Conservation (phyloP, 1,140 invertebrate species). For the Drosophila gunungcola region DNA sequence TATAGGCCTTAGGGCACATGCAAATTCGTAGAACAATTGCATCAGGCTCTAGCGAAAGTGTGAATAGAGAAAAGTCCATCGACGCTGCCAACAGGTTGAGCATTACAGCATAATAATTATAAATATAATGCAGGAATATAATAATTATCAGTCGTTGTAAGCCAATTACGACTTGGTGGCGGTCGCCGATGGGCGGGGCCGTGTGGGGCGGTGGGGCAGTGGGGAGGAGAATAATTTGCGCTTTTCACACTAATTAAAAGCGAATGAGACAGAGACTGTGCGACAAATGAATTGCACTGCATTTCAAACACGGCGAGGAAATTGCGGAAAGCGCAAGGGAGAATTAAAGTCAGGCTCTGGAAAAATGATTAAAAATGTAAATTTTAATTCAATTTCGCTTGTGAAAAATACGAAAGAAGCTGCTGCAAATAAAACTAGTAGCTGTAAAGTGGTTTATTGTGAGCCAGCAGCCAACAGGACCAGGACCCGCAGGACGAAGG, state of each 20-base stretch:
- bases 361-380: slow-evolving; percentile 81
- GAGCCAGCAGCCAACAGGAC: slow-evolving; percentile 47
- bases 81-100: slow-evolving; percentile 8
- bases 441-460: slow-evolving; percentile 80
- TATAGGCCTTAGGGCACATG: background rate
- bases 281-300: slow-evolving; percentile 66
- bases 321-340: slow-evolving; percentile 1
- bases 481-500: slow-evolving; percentile 7
- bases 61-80: slow-evolving; percentile 21
- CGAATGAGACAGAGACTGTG: slow-evolving; percentile 53
- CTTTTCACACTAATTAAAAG: slow-evolving; percentile 82
- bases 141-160: slow-evolving; percentile 75
- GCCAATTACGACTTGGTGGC: slow-evolving; percentile 64
- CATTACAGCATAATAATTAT: slow-evolving; percentile 34
- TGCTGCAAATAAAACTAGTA: slow-evolving; percentile 56
- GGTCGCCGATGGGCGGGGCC: slow-evolving; percentile 5
- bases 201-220: background rate
- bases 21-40: slow-evolving; percentile 40
- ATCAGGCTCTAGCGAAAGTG: slow-evolving; percentile 34
- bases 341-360: slow-evolving; percentile 68
- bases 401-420: slow-evolving; percentile 48
- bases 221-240: slow-evolving; percentile 66
- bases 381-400: slow-evolving; percentile 76
- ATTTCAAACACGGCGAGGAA: slow-evolving; percentile 9
- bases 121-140: slow-evolving; percentile 57